These are phyloP conservation scores for Ficedula albicollis DNA, from an alignment of 2,797 vertebrate species.

Conservation along the genomic window DNA sequence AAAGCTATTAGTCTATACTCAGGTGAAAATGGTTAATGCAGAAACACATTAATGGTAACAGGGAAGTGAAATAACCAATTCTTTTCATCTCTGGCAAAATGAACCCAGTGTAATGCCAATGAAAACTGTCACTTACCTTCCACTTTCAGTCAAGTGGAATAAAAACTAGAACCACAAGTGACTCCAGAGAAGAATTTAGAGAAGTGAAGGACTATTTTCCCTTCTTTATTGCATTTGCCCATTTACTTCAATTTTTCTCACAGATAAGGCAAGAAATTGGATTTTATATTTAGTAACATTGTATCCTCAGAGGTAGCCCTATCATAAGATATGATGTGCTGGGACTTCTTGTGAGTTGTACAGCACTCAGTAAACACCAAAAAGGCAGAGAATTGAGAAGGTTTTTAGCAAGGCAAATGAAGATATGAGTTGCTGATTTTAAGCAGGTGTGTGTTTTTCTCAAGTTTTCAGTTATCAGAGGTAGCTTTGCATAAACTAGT, in stretches of 20 bases:
- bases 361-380: background rate
- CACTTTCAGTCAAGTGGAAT: background rate
- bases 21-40: background rate
- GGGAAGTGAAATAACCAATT: background rate
- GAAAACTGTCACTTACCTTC: background rate
- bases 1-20: background rate
- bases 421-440: background rate
- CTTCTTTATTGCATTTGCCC: background rate
- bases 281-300: background rate
- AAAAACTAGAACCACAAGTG: background rate
- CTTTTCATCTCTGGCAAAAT: background rate
- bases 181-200: background rate
- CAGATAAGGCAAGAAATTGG: background rate
- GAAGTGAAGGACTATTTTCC: background rate
- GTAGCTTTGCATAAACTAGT: background rate
- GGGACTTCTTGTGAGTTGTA: background rate
- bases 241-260: background rate
- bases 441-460: background rate
- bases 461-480: background rate
- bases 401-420: background rate
- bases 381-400: background rate
- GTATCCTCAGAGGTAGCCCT: background rate
- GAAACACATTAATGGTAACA: background rate
- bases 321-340: background rate
- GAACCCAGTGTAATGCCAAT: background rate